Conservation (phyloP, 2,113 vertebrate genomes). For the Cacatua alba region DNA sequence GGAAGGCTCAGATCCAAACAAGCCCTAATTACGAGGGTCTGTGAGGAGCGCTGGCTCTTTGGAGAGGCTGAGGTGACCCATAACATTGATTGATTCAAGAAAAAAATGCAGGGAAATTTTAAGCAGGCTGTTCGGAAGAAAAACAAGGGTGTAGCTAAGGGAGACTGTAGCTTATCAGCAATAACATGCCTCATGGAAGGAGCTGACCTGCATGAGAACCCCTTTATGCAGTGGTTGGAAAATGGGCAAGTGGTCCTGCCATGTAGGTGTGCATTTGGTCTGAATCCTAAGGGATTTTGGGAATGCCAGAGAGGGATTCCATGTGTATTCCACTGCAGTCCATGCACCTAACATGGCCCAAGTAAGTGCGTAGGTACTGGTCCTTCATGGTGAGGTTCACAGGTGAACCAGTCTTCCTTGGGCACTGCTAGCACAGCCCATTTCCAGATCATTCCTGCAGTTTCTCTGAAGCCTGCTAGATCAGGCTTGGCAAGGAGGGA, state of each 20-base stretch:
- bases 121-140: neutral
- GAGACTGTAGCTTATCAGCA: neutral
- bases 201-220: neutral
- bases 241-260: neutral
- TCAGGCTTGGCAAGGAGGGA: neutral
- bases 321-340: fast-evolving
- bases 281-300: neutral
- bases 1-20: constrained; percentile 4
- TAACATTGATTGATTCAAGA: neutral
- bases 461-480: neutral
- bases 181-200: neutral
- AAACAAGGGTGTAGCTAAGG: neutral
- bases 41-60: neutral
- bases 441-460: neutral
- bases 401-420: neutral
- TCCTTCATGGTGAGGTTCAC: neutral
- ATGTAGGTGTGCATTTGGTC: neutral
- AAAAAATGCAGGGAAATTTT: neutral
- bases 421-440: neutral
- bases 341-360: fast-evolving
- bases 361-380: fast-evolving
- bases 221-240: neutral
- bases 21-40: neutral
- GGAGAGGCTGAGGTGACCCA: neutral
- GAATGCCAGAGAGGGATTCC: neutral